A percentile compares a stretch with the other conserved stretches of the same genome.
Evolutionary conservation across 2,113 vertebrate species (phyloP).

Genomic region (Bucco capensis): DNA sequence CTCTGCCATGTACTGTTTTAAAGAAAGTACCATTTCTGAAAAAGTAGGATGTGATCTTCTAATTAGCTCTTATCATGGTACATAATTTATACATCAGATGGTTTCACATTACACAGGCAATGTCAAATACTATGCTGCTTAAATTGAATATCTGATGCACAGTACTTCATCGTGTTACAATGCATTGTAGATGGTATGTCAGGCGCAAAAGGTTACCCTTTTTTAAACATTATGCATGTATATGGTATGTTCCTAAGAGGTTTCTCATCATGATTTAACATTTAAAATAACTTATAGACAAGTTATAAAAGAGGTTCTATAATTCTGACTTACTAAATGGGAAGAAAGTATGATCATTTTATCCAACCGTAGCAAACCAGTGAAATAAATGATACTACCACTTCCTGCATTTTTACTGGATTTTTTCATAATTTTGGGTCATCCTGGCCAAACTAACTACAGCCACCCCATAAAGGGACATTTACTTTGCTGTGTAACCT

Average conservation of each 20-base stretch:
- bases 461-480: neutral
- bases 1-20: neutral
- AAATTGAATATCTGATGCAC: neutral
- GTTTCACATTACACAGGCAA: neutral
- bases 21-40: neutral
- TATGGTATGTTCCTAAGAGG: neutral
- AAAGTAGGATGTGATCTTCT: neutral
- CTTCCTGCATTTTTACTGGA: accelerated
- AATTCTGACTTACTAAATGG: neutral
- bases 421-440: neutral
- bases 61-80: neutral
- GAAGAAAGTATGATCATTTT: neutral
- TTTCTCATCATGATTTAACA: neutral
- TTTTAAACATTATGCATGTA: neutral
- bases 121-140: neutral
- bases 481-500: neutral
- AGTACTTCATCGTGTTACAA: neutral
- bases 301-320: neutral
- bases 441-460: neutral
- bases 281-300: neutral
- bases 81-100: neutral
- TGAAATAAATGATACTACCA: neutral
- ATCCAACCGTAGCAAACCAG: neutral
- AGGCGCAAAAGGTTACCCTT: neutral
- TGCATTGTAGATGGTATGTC: neutral